Conservation (phyloP, 2,888 invertebrate species). For the Dilophus febrilis region DNA sequence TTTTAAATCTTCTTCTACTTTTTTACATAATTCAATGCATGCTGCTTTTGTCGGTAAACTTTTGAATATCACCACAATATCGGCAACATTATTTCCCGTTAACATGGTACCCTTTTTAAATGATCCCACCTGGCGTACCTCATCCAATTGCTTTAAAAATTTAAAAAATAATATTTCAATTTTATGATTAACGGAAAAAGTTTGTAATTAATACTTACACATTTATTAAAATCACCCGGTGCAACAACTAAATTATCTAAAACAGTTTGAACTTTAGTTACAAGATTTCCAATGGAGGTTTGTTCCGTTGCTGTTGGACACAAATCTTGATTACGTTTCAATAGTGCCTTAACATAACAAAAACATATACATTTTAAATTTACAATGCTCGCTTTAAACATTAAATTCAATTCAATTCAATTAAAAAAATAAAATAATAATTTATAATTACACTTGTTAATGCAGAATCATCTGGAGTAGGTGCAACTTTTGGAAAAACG, state of each 20-base stretch:
- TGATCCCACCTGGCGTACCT: constrained; percentile 91
- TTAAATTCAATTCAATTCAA: too few relatives aligned
- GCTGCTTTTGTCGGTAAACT: constrained; percentile 92
- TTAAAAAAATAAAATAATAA: constrained; percentile 4
- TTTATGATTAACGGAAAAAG: background rate
- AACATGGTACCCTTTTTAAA: constrained; percentile 98
- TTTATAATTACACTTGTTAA: constrained; percentile 49
- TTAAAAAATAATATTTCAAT: background rate
- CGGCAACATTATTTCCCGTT: constrained; percentile 86
- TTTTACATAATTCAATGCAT: constrained; percentile 78
- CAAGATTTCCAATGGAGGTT: constrained; percentile 78
- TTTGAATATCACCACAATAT: constrained; percentile 91
- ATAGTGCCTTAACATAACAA: constrained; percentile 47
- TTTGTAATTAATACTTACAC: constrained; percentile 46
- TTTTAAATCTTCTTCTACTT: constrained; percentile 75
- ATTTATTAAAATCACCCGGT: constrained; percentile 86
- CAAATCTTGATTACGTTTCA: constrained; percentile 83
- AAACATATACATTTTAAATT: background rate
- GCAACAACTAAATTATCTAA: constrained; percentile 88
- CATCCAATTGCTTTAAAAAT: constrained; percentile 60
- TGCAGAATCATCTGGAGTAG: constrained; percentile 66
- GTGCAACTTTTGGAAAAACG: constrained; percentile 70
- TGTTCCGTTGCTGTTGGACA: constrained; percentile 84
- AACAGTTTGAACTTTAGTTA: constrained; percentile 88
- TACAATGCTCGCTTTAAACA: constrained; percentile 1